Percentiles rank a stretch among this genome's conserved stretches.
phyloP scores from a whole-genome alignment of 2,888 invertebrate species.

The Leptura quadrifasciata region DNA sequence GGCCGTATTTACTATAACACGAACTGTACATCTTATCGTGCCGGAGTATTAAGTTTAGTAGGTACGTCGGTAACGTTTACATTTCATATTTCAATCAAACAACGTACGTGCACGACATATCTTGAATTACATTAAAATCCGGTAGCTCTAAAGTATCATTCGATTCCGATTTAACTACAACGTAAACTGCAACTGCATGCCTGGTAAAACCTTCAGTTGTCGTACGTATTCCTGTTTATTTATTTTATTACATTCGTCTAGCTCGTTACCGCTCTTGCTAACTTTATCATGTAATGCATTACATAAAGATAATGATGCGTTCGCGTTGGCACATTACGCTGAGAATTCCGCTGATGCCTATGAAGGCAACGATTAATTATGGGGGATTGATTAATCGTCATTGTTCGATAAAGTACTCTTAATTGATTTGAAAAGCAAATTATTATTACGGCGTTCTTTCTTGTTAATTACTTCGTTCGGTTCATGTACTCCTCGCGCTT shows the following conservation, averaged over 20 bases:
- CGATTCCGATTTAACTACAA: conserved; percentile 9
- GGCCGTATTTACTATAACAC: too few species aligned
- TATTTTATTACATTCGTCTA: background rate
- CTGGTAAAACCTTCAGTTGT: conserved; percentile 18
- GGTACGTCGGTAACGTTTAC: too few species aligned
- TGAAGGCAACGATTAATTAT: conserved; percentile 23
- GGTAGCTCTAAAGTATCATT: conserved; percentile 23
- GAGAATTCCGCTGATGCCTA: conserved; percentile 14
- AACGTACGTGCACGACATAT: conserved; percentile 8
- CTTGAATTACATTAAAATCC: conserved; percentile 21
- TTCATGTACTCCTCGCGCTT: conserved; percentile 1
- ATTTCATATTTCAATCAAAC: too few species aligned
- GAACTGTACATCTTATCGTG: too few species aligned
- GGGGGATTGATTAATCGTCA: conserved; percentile 23
- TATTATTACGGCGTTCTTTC: conserved; percentile 24
- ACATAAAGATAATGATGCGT: conserved; percentile 28
- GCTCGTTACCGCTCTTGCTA: background rate
- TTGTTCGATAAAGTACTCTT: conserved; percentile 22
- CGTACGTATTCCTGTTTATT: conserved; percentile 1
- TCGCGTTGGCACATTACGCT: conserved; percentile 15
- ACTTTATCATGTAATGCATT: conserved; percentile 8
- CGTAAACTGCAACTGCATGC: conserved; percentile 9
- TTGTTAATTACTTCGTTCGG: conserved; percentile 19
- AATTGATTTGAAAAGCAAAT: conserved; percentile 31
- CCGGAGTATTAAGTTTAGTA: too few species aligned